Conservation (phyloP, 2,888 invertebrate species). For the Acleris laterana region DNA sequence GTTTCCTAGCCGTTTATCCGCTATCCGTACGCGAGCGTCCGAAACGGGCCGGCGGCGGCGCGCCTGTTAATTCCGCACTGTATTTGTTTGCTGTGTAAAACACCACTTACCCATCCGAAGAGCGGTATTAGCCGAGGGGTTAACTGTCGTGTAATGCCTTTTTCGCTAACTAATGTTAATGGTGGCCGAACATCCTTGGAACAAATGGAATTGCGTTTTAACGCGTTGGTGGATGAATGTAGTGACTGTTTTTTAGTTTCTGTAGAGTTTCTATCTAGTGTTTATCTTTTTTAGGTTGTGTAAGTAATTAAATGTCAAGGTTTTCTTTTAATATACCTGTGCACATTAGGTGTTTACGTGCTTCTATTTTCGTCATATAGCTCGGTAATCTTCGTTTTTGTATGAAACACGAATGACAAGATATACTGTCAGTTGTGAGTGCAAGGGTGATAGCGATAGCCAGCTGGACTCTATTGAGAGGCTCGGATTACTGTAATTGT, state of each 20-base stretch:
- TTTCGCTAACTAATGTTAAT: conserved; percentile 33
- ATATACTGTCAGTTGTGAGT: too few species aligned
- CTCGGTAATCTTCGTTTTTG: too few species aligned
- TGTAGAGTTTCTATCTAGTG: too few species aligned
- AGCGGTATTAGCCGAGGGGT: conserved; percentile 51
- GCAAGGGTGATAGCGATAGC: too few species aligned
- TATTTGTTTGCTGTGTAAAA: conserved; percentile 72
- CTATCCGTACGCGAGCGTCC: conserved; percentile 46
- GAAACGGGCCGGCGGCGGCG: conserved; percentile 53
- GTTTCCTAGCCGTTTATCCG: conserved; percentile 16
- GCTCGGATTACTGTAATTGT: too few species aligned
- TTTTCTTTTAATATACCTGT: too few species aligned
- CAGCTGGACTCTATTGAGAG: too few species aligned
- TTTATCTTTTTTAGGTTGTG: too few species aligned
- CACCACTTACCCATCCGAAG: conserved; percentile 57
- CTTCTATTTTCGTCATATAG: too few species aligned
- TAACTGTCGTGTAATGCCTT: conserved; percentile 45
- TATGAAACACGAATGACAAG: too few species aligned
- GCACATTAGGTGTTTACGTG: too few species aligned
- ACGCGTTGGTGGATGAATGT: background rate
- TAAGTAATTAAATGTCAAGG: too few species aligned
- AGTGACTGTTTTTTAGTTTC: background rate
- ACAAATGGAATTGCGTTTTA: conserved; percentile 20
- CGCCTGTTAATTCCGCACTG: conserved; percentile 72
- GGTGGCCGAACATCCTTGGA: conserved; percentile 14